phyloP scores from a whole-genome alignment of 1,140 invertebrate species.

The Drosophila nigrodunni region DNA sequence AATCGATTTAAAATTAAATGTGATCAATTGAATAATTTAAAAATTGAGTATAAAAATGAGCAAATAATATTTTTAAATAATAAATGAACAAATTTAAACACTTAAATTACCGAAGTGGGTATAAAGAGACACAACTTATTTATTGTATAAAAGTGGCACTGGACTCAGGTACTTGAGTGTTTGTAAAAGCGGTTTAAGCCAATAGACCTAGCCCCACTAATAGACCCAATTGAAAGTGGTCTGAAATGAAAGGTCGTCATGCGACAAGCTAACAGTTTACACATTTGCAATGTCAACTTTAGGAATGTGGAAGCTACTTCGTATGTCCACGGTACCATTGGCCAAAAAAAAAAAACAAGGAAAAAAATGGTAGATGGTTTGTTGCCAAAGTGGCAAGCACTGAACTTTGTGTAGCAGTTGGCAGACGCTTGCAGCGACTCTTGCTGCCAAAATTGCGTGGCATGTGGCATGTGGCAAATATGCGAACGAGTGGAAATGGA shows the following conservation, averaged over 20 bases:
- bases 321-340: too few relatives aligned
- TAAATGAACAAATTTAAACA: too few relatives aligned
- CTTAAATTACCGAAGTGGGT: too few relatives aligned
- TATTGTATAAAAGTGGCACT: too few relatives aligned
- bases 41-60: too few relatives aligned
- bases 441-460: constrained; percentile 31
- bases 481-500: background rate
- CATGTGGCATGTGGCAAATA: constrained; percentile 32
- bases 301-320: constrained; percentile 3
- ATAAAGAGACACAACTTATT: too few relatives aligned
- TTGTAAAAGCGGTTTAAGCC: too few relatives aligned
- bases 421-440: constrained; percentile 23
- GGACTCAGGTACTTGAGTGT: too few relatives aligned
- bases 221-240: background rate
- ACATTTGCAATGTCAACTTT: constrained; percentile 13
- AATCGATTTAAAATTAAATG: too few relatives aligned
- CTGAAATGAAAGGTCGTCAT: background rate
- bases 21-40: too few relatives aligned
- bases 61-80: too few relatives aligned
- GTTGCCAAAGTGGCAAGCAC: constrained; percentile 4
- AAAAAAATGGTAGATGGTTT: background rate
- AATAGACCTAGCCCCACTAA: too few relatives aligned
- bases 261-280: background rate
- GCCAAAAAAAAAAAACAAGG: background rate
- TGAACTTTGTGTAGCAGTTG: constrained; percentile 6